phyloP scores from a whole-genome alignment of 2,113 vertebrate species.

The Aplodontia rufa region DNA sequence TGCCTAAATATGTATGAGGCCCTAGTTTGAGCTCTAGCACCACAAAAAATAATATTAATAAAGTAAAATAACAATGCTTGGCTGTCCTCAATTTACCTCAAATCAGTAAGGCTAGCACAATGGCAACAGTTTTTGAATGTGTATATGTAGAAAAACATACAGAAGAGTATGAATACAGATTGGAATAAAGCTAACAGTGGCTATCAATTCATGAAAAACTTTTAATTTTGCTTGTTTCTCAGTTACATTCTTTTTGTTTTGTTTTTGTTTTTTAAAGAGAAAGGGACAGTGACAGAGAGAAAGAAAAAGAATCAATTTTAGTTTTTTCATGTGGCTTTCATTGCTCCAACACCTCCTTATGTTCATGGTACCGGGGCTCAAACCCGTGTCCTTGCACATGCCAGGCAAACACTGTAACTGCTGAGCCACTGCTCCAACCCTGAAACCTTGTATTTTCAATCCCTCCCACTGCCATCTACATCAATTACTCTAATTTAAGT shows the following conservation, averaged over 20 bases:
- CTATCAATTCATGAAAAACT: background rate
- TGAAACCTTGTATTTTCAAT: background rate
- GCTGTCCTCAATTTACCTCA: background rate
- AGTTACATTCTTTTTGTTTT: background rate
- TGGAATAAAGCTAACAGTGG: background rate
- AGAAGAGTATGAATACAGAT: background rate
- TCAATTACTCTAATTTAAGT: conserved; percentile 20
- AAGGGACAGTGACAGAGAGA: too few relatives aligned
- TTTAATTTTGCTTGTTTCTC: conserved; percentile 19
- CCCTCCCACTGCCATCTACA: background rate
- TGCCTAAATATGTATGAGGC: too few relatives aligned
- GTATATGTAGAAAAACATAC: background rate
- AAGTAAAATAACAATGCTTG: background rate
- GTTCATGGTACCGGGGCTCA: too few relatives aligned
- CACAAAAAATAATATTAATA: too few relatives aligned
- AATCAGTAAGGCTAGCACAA: background rate
- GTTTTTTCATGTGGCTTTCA: too few relatives aligned
- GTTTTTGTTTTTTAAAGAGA: too few relatives aligned
- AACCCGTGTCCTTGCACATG: too few relatives aligned
- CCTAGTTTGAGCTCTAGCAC: too few relatives aligned
- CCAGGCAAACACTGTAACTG: too few relatives aligned
- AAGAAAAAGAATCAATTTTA: too few relatives aligned
- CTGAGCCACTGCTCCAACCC: too few relatives aligned
- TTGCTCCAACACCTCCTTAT: too few relatives aligned
- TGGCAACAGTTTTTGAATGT: background rate